These are phyloP conservation scores for Columba janthina DNA, from an alignment of 2,113 vertebrate species.

Conservation along the genomic window DNA sequence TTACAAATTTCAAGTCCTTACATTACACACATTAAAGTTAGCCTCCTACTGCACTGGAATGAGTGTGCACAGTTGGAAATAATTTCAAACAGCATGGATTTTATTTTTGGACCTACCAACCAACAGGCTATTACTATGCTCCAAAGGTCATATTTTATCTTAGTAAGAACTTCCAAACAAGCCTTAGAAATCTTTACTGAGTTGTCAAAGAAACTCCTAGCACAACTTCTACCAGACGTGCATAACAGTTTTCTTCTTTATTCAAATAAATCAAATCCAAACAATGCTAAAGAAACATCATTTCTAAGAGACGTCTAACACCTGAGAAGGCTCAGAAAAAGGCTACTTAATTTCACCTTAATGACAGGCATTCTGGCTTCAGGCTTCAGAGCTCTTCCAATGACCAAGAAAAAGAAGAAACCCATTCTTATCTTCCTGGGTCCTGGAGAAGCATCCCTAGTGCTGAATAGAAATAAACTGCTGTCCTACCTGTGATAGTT, in stretches of 20 bases:
- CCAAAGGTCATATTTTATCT: background rate
- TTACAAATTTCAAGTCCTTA: background rate
- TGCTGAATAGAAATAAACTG: background rate
- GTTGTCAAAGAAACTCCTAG: background rate
- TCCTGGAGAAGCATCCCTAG: background rate
- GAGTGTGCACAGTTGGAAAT: background rate
- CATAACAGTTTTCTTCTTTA: background rate
- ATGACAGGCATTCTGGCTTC: background rate
- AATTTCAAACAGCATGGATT: background rate
- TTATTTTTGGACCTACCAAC: background rate
- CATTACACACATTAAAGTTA: accelerated
- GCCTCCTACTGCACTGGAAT: background rate
- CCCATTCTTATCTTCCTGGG: background rate
- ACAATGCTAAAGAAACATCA: accelerated
- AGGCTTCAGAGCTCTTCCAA: background rate
- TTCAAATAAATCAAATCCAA: background rate
- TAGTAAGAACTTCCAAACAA: background rate
- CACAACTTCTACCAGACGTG: background rate
- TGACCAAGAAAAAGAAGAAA: background rate
- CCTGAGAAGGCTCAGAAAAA: background rate
- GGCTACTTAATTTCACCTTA: background rate
- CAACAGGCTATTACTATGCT: background rate
- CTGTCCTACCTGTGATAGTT: background rate
- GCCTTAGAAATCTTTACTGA: background rate
- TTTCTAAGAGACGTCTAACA: background rate